These are phyloP conservation scores for Triplophysa yarkandensis DNA, from an alignment of 2,797 vertebrate genomes.

Conservation along the genomic window DNA sequence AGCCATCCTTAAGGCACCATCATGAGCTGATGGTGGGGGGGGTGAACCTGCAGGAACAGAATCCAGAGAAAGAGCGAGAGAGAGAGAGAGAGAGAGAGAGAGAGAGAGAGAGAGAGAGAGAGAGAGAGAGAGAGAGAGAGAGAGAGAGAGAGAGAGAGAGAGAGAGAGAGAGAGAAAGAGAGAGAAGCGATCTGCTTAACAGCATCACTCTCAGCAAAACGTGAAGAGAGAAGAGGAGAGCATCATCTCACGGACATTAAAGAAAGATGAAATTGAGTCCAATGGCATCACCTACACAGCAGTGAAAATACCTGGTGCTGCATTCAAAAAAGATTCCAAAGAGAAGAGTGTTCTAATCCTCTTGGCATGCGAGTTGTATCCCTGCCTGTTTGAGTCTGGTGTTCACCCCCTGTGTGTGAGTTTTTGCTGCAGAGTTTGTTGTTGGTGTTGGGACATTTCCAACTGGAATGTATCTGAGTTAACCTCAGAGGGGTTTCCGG, in stretches of 20 bases:
- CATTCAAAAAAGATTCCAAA: constrained; percentile 38
- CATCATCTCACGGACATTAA: not conserved
- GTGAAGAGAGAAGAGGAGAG: constrained; percentile 37
- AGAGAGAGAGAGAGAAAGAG: constrained; percentile 26
- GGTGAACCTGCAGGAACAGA: constrained; percentile 56
- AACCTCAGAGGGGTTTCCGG: constrained; percentile 43
- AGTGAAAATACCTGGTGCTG: constrained; percentile 21
- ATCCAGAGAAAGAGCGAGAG: constrained; percentile 13
- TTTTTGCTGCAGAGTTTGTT: constrained; percentile 61
- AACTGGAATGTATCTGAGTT: constrained; percentile 62
- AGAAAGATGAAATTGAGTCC: constrained; percentile 40
- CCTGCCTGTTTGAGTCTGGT: constrained; percentile 39
- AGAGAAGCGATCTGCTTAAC: constrained; percentile 41
- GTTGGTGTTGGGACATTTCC: constrained; percentile 45
- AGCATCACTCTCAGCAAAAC: constrained; percentile 43
- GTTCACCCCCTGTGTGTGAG: constrained; percentile 46
- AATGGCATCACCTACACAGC: constrained; percentile 41
- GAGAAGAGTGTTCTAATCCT: constrained; percentile 48
- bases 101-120: too few relatives aligned
- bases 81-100: constrained; percentile 26
- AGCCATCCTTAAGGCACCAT: constrained; percentile 57
- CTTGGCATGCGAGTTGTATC: constrained; percentile 53
- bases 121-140: constrained; percentile 28
- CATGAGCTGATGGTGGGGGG: constrained; percentile 12
- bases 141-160: not conserved